These are phyloP conservation scores for Leuciscus waleckii DNA, from an alignment of 2,797 vertebrate species.

Conservation along the genomic window DNA sequence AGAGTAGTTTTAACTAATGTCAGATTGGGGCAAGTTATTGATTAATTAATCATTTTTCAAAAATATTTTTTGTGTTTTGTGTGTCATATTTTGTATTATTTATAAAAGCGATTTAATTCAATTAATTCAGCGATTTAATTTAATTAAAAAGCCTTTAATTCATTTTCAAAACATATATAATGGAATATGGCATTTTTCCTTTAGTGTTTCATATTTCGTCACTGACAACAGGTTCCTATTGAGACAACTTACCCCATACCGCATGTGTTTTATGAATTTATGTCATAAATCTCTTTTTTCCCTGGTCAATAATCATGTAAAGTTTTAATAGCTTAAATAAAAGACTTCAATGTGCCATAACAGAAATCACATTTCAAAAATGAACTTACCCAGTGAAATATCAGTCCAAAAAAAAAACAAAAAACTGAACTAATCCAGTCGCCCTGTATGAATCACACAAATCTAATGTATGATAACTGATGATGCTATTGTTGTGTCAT, in stretches of 20 bases:
- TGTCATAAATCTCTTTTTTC: not conserved
- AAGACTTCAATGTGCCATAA: not conserved
- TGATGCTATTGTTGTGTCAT: not conserved
- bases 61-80: no score
- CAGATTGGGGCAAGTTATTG: not conserved
- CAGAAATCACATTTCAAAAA: not conserved
- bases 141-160: not conserved
- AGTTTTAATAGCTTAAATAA: not conserved
- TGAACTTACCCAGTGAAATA: not conserved
- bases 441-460: not conserved
- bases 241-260: not conserved
- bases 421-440: not conserved
- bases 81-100: no score
- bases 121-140: no score
- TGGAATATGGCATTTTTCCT: not conserved
- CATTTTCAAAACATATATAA: not conserved
- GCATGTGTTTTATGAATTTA: not conserved
- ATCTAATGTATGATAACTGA: not conserved
- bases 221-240: not conserved
- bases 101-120: no score
- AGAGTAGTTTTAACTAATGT: not conserved
- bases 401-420: not conserved
- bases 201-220: not conserved
- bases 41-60: not conserved
- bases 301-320: not conserved